A percentile compares a stretch with the other conserved stretches of the same genome.
phyloP scores from a whole-genome alignment of 1,140 invertebrate genomes.

The Drosophila serrata region DNA sequence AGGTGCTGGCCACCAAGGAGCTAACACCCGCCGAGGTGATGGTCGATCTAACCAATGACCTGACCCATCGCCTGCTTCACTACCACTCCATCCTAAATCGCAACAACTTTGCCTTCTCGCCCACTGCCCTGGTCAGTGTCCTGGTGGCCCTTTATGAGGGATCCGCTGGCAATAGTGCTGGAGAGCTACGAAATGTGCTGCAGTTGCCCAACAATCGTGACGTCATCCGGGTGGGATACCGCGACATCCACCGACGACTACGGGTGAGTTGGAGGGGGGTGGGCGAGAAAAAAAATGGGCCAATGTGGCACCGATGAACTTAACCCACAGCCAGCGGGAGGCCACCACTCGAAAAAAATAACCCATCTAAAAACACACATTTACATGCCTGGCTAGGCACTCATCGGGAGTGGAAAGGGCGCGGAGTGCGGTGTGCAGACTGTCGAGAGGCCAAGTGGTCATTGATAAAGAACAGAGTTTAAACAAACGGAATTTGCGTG shows the following conservation, averaged over 20 bases:
- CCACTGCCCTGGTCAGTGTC: slow-evolving; percentile 91
- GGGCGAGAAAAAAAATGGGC: slow-evolving; percentile 10
- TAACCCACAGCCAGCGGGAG: slow-evolving; percentile 50
- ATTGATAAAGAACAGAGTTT: slow-evolving; percentile 57
- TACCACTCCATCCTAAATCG: slow-evolving; percentile 89
- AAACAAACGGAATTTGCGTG: slow-evolving; percentile 24
- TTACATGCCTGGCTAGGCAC: slow-evolving; percentile 71
- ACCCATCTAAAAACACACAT: slow-evolving; percentile 43
- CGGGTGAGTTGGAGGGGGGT: slow-evolving; percentile 87
- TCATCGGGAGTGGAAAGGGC: background rate
- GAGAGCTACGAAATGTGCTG: slow-evolving; percentile 89
- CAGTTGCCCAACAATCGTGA: slow-evolving; percentile 89
- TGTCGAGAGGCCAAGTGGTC: slow-evolving; percentile 29
- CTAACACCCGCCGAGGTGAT: slow-evolving; percentile 89
- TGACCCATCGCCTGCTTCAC: slow-evolving; percentile 90
- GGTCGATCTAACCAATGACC: slow-evolving; percentile 91
- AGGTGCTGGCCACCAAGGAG: slow-evolving; percentile 61
- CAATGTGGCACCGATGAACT: slow-evolving; percentile 38
- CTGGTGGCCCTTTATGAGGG: slow-evolving; percentile 92
- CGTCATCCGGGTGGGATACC: slow-evolving; percentile 90
- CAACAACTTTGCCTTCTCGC: slow-evolving; percentile 94
- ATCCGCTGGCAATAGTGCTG: slow-evolving; percentile 88
- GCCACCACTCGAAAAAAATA: slow-evolving; percentile 7
- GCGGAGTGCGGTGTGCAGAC: background rate
- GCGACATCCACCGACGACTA: slow-evolving; percentile 91